Evolutionary conservation across 2,888 invertebrate genomes (phyloP), one percentile per base, ranked within the genome.

Genomic region (Noctua fimbriata): DNA sequence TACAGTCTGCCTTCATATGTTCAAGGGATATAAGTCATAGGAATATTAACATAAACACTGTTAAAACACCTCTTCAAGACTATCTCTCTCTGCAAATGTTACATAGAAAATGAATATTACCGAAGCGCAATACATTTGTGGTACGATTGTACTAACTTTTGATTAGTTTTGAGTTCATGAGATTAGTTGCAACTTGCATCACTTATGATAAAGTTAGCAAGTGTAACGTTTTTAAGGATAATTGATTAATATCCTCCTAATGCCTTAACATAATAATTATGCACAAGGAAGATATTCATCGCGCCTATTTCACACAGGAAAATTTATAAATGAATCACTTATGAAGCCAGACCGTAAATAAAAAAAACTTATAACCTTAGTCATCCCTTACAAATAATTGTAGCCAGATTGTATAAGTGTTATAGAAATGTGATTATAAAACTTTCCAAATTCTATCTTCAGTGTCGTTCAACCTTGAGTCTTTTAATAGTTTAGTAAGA

Each of bases 341-440:
- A 69, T 78, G 83, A 79, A 74, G 63, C 3, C 73, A 79, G 72
- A 72, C 75, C n/a, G 79, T 78, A 76, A 76, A 82, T 63, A 14
- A 75, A 79, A 69, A 78, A 66, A 63, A 76, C 32, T 32, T 63
- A 44, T n/a, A 44, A 63, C 32, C 18, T 21, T 32, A 41, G 44
- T 70, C 16, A 47, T 28, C n/a, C 67, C 12, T 69, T 44, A 72
- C 32, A 63, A 81, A 73, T 12, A 41, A 58, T 52, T 76, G 69
- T 49, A 67, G 49, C n/a, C 49, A 52, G 47, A 58, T 55, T 55
- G 47, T 83, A 41, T 72, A 72, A 58, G 28, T 86, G 69, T 78
- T 49, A 32, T 69, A 73, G 47, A 6, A 55, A 49, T 63, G 47
- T 76, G 73, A 52, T 58, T 60, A 47, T 4, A 52, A 58, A 74